These are phyloP conservation scores for Motacilla alba DNA, from an alignment of 2,113 vertebrate genomes.

Conservation along the genomic window DNA sequence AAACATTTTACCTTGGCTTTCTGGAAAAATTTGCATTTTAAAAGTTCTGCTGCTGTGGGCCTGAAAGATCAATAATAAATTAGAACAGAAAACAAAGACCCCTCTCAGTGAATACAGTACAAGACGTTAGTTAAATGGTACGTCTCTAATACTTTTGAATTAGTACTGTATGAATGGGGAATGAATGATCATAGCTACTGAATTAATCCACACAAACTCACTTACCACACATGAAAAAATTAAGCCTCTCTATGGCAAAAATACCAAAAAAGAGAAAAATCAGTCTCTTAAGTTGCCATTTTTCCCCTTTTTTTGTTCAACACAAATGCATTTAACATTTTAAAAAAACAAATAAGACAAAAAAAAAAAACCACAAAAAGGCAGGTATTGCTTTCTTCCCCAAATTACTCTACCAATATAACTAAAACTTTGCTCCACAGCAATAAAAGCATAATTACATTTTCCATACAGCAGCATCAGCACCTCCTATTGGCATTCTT, in stretches of 20 bases:
- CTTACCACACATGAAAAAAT: conserved; percentile 34
- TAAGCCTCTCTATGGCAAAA: not conserved
- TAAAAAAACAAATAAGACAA: not conserved
- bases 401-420: not conserved
- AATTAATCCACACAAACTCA: conserved; percentile 29
- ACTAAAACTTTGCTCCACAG: not conserved
- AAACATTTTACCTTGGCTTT: conserved; percentile 83
- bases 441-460: not conserved
- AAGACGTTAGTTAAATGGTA: conserved; percentile 59
- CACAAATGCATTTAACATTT: conserved; percentile 1
- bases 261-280: not conserved
- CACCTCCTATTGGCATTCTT: not conserved
- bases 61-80: conserved; percentile 81
- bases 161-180: conserved; percentile 50
- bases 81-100: conserved; percentile 72
- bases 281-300: not conserved
- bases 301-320: not conserved
- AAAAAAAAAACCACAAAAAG: not conserved
- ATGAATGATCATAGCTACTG: conserved; percentile 19
- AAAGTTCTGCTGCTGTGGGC: conserved; percentile 86
- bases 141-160: conserved; percentile 54
- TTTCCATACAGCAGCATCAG: not conserved
- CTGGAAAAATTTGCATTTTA: conserved; percentile 90
- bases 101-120: conserved; percentile 62
- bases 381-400: not conserved